phyloP scores from a whole-genome alignment of 2,113 vertebrate genomes.

The Gobiocypris rarus region DNA sequence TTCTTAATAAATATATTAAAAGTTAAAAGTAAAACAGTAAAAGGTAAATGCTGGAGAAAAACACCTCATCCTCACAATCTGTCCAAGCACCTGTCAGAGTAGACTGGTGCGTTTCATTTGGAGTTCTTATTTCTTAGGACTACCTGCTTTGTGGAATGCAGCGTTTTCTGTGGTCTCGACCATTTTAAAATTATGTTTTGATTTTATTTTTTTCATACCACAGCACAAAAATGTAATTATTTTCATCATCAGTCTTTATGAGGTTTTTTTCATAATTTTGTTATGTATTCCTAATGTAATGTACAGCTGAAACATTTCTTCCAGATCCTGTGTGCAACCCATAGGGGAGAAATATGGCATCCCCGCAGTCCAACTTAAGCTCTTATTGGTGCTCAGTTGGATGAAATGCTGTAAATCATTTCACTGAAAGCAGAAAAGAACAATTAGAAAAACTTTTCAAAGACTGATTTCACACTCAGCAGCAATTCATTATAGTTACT shows the following conservation, averaged over 20 bases:
- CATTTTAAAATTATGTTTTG: no score
- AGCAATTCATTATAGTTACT: not conserved
- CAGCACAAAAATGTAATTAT: no score
- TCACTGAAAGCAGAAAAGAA: conserved; percentile 39
- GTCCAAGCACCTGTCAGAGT: no score
- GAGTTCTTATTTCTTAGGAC: no score
- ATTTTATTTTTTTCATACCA: not conserved
- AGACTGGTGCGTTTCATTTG: no score
- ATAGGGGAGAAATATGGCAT: conserved; percentile 39
- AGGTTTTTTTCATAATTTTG: not conserved
- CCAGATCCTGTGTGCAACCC: conserved; percentile 33
- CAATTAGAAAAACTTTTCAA: conserved; percentile 39
- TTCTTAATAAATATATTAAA: no score
- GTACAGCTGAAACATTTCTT: conserved; percentile 39
- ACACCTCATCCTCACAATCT: no score
- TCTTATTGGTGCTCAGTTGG: conserved; percentile 38
- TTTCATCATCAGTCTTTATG: no score
- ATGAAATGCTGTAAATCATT: conserved; percentile 45
- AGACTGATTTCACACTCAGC: conserved; percentile 31
- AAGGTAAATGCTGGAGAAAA: no score
- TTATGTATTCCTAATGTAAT: conserved; percentile 28
- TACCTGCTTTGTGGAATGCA: no score
- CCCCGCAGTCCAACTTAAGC: conserved; percentile 33
- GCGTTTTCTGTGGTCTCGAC: no score
- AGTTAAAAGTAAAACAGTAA: no score